Conservation (phyloP, 1,140 invertebrate species). For the Cataglyphis hispanica region DNA sequence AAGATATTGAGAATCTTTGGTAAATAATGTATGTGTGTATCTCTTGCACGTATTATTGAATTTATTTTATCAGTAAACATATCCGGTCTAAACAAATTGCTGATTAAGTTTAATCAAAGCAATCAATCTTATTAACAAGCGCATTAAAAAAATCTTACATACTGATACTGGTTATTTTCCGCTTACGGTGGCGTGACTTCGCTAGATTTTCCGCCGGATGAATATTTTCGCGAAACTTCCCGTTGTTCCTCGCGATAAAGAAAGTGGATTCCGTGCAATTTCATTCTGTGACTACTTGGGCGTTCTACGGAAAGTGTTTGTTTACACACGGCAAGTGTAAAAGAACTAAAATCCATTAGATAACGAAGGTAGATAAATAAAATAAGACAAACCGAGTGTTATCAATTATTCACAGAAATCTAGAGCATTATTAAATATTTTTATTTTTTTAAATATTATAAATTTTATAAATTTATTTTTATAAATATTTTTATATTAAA, state of each 20-base stretch:
- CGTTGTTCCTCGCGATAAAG: not conserved
- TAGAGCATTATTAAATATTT: too few species aligned
- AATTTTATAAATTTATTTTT: too few species aligned
- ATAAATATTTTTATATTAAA: too few species aligned
- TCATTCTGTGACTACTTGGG: not conserved
- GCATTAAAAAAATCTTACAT: constrained; percentile 7
- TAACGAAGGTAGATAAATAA: too few species aligned
- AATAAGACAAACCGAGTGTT: too few species aligned
- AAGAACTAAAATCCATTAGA: too few species aligned
- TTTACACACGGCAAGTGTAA: not conserved
- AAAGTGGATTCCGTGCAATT: constrained; percentile 28
- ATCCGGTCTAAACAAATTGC: not conserved
- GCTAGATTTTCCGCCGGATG: constrained; percentile 34
- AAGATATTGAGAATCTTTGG: not conserved
- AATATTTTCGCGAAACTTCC: constrained; percentile 44
- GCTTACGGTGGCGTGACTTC: constrained; percentile 27
- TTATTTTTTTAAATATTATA: too few species aligned
- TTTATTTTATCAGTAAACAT: not conserved
- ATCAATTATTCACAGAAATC: too few species aligned
- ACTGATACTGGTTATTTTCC: constrained; percentile 28
- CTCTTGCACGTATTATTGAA: not conserved
- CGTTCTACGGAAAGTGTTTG: constrained; percentile 21
- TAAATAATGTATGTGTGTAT: too few species aligned
- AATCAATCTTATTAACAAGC: not conserved
- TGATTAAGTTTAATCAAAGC: not conserved